Base-by-base conservation (phyloP, 2,888 invertebrate species). In the Pseudococcus longispinus region DNA sequence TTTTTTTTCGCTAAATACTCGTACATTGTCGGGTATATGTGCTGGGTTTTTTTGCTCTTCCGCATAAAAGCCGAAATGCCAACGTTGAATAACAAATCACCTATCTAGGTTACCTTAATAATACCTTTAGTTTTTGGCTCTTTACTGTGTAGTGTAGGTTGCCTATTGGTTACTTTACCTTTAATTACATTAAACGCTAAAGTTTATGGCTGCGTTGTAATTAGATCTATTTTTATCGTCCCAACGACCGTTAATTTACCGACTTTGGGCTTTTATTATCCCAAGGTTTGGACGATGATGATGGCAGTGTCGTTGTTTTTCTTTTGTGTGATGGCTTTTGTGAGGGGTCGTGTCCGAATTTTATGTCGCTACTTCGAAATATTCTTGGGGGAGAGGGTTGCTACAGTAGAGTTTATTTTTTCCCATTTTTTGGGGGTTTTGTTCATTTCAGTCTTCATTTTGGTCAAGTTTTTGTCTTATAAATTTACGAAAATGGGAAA, bases 141-240 rank as follows among this genome's bases (percentile, higher is more conserved):
- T 65, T 65, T 65, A 13, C 9, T 65, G 11, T 23, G 23, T 65
- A 37, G 65, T 26, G 37, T 32, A 13, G 18, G 51, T 15, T 26
- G 74, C 32, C 29, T 74, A 1, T 37, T 18, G 74, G 74, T 37
- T 32, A 29, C 26, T 29, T 32, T 74, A 74, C 74, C 74, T 74
- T 74, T 74, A 74, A 74, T 74, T 74, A 74, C 74, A 18, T 74
- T 32, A 74, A 74, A 74, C 37, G 26, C 18, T n/a, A 26, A 74
- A 74, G 26, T 74, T 74, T 32, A 74, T 74, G 74, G 37, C 37
- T 37, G 32, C 74, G 74, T 74, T 74, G 74, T 74, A 74, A 74
- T 74, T 74, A 74, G 74, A 74, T 74, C 74, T 74, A 74, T 74
- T 74, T 74, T 74, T 74, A 74, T 29, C 18, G 74, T 74, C 74